Evolutionary conservation across 2,888 invertebrate genomes (phyloP), one percentile per base, ranked within the genome.

Genomic region (Geotrupes spiniger): DNA sequence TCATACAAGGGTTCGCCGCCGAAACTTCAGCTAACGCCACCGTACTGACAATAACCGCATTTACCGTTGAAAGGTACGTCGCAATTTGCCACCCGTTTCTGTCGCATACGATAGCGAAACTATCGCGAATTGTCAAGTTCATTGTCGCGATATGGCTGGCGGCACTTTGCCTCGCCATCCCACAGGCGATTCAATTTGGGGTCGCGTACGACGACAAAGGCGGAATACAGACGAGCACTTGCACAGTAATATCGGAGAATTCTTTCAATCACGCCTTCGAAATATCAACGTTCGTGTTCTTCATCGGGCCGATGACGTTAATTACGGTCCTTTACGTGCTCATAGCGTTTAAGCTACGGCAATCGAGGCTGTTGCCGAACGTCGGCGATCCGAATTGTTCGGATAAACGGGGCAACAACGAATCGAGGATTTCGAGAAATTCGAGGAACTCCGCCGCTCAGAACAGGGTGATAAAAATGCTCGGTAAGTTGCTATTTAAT

Each of bases 291-390:
- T 82, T 87, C 65, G 74, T 92, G 62, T 91, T 92, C 73, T 93
- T 93, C 69, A 82, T 90, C 28, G 82, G 86, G 33, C 93, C 92
- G 1, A 91, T 93, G 90, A 87, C 87, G 25, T 77, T 92, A 51
- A 91, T 93, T 66, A 84, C 85, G 25, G 86, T 90, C 53, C 75
- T 93, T 52, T 93, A 93, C 65, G 80, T 87, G 43, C 74, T 88
- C 56, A 88, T 89, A 61, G 89, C 86, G 1, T 70, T 87, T 36
- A 87, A 86, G 66, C 73, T 89, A 55, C 76, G 84, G 44, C 80
- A 82, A 38, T 84, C 87, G 26, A 73, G 81, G 16, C 69, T 82
- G 50, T 67, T 83, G 57, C 33, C 1, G 61, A 54, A 29, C 57
- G 40, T 33, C 8, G 27, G 17, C 25, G 42, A 40, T 12, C 14